Conservation (phyloP, 2,888 invertebrate genomes). For the Temnothorax ravouxi region DNA sequence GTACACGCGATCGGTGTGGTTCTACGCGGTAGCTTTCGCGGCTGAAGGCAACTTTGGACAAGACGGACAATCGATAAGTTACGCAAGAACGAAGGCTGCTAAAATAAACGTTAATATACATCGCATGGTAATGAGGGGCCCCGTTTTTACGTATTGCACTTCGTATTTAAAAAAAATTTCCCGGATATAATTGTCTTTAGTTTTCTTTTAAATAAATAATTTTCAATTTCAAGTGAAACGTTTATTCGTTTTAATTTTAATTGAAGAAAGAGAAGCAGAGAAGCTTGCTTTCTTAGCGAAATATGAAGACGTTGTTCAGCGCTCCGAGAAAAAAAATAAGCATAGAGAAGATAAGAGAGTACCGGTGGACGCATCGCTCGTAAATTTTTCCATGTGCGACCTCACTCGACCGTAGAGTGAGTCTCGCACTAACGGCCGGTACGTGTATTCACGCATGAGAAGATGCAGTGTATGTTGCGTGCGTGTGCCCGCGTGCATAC, state of each 20-base stretch:
- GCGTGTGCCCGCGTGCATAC: slow-evolving; percentile 54
- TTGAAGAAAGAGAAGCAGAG: background rate
- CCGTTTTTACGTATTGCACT: background rate
- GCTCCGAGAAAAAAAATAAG: background rate
- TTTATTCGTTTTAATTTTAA: background rate
- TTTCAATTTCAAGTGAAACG: background rate
- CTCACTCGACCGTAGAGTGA: slow-evolving; percentile 42
- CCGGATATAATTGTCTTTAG: background rate
- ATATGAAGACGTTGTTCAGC: slow-evolving; percentile 4
- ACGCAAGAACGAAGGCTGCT: background rate
- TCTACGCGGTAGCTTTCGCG: slow-evolving; percentile 11
- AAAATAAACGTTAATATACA: background rate
- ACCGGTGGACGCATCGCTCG: slow-evolving; percentile 66
- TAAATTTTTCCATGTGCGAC: slow-evolving; percentile 43
- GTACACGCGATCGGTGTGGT: background rate
- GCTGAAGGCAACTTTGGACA: background rate
- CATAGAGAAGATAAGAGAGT: slow-evolving; percentile 45
- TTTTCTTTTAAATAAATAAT: background rate
- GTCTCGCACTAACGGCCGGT: background rate
- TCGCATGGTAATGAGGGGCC: background rate
- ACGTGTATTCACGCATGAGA: slow-evolving; percentile 47
- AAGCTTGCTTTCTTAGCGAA: background rate
- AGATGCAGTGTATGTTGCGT: slow-evolving; percentile 20
- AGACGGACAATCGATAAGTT: background rate
- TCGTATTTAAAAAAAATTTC: background rate